Base-by-base conservation (phyloP, 2,888 invertebrate genomes). In the Baccha elongata region DNA sequence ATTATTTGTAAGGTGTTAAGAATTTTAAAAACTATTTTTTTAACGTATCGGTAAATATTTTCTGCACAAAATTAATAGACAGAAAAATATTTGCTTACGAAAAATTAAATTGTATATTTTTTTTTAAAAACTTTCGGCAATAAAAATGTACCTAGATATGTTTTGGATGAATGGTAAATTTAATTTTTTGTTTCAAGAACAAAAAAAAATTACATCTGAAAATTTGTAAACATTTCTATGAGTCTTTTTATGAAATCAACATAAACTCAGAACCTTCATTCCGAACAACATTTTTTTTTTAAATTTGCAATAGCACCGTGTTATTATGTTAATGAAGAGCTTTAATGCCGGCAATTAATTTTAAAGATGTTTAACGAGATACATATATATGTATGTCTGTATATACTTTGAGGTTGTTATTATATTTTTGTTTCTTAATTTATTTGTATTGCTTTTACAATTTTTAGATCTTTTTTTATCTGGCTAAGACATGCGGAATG, bases 291-390 rank as follows among this genome's bases (percentile, higher is more conserved):
- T 58, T 40, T 29, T 65, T 40, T 29, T 62, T 78, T 53, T 19
- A 55, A 67, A 21, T 13, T 62, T 17, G 40, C 53, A 19, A 37
- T 21, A 10, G 21, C 55, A 53, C 71, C 62, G 60, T 76, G 83
- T 67, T 64, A 68, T 78, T 83, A 83, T 83, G 83, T 72, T 83
- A 83, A 83, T 83, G 72, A 76, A 78, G 78, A 78, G 72, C 78
- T 83, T 78, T 83, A 78, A 78, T 83, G 78, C 64, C 67, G 58
- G 62, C 72, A 83, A 83, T 83, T 83, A 83, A 83, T 83, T 83
- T 83, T 68, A 53, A 83, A 83, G 81, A 83, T 83, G 76, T 62
- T 76, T 60, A 76, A 73, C 64, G 73, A 73, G 78, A 78, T 83
- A 67, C 23, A 58, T 40, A 23, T 7, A 8, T 48, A 11, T 29